Percentiles rank a stretch among this genome's conserved stretches.
Conservation (phyloP, 2,888 invertebrate genomes). For the Tachina grossa region DNA sequence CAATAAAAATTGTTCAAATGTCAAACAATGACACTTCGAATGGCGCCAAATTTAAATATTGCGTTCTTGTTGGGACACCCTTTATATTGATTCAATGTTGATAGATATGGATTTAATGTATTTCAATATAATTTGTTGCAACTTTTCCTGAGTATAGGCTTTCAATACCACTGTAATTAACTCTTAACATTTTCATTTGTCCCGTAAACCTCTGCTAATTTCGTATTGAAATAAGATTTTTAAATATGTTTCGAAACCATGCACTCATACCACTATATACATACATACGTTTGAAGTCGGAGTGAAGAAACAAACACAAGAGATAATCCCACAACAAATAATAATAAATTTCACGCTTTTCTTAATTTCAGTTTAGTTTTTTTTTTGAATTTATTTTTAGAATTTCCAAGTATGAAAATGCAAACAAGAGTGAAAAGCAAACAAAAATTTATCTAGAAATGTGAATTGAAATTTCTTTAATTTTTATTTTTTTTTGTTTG, state of each 20-base stretch:
- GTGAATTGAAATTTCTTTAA: neutral
- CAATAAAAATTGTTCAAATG: no score
- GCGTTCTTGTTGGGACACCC: no score
- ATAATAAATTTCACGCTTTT: slow-evolving; percentile 66
- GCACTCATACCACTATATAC: neutral
- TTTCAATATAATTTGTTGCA: neutral
- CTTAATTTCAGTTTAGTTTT: slow-evolving; percentile 49
- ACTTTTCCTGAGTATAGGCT: no score
- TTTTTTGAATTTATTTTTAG: slow-evolving; percentile 58
- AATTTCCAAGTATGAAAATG: neutral
- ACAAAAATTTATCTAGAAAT: slow-evolving; percentile 15
- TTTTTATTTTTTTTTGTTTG: neutral
- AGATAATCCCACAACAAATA: slow-evolving; percentile 56
- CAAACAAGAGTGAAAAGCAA: slow-evolving; percentile 1
- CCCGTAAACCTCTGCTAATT: neutral
- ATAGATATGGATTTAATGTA: neutral
- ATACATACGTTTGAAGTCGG: no score
- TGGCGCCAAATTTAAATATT: no score
- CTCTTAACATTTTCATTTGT: neutral
- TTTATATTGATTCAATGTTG: no score
- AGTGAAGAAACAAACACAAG: neutral
- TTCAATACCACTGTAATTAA: neutral
- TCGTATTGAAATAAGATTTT: slow-evolving; percentile 17
- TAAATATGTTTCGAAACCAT: slow-evolving; percentile 33
- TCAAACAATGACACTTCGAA: no score